Evolutionary conservation across 1,140 invertebrate genomes (phyloP), one percentile per base, ranked within the genome.

Genomic region (Lepidurus couesii): DNA sequence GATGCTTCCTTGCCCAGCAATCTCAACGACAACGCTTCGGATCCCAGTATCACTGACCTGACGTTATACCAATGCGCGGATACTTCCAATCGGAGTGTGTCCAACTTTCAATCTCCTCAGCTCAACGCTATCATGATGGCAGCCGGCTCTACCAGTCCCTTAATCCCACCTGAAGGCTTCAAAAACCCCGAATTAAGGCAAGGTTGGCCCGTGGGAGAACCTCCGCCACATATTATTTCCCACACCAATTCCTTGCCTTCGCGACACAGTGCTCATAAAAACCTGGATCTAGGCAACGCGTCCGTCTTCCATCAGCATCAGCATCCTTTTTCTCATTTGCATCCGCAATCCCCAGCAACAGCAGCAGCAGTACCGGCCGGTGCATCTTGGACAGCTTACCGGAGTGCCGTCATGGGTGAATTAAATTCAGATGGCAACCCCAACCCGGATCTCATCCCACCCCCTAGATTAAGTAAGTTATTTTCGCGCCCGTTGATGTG

Each of bases 181-280:
- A 65, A 65, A 65, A 65, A 65, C 21, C 53, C 53, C 10, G 53
- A 65, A 65, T 65, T 65, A 65, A 65, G 53, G 53, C 53, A 65
- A 65, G 53, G 53, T 44, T 79, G 78, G 78, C 78, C 78, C n/a
- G 78, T 79, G n/a, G 78, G 78, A 42, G 78, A 79, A 9, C 78
- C 78, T 9, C 78, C 78, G 7, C 76, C 76, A 34, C 65, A 45
- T 77, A 44, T 44, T 24, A 42, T 42, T 13, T 77, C 76, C 24
- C 76, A 21, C 42, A 47, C 45, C 53, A 65, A 65, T 21, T 65
- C 53, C 53, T 21, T 65, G 53, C 53, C 53, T 65, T 13, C 53
- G 13, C 53, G 53, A 65, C 53, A 65, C n/a, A 65, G 13, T 21
- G 53, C 53, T 65, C 53, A 65, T 65, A 65, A 65, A 65, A 65